Conservation (phyloP, 1,140 invertebrate genomes). For the Drosophila teissieri region DNA sequence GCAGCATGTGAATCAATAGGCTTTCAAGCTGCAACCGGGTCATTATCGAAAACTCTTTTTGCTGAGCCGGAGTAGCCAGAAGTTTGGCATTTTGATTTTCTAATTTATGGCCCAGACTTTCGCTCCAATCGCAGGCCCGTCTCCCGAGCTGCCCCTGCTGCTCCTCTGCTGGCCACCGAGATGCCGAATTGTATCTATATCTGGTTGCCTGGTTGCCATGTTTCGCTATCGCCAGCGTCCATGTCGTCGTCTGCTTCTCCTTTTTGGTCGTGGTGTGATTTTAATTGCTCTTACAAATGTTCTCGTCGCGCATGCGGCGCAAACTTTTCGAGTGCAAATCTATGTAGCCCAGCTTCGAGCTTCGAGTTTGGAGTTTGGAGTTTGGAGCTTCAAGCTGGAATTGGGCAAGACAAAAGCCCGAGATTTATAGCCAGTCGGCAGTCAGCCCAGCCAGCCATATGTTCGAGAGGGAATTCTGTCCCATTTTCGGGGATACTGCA, state of each 20-base stretch:
- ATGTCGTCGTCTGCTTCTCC: slow-evolving; percentile 60
- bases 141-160: not conserved
- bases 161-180: not conserved
- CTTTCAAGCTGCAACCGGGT: slow-evolving; percentile 56
- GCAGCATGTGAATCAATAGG: slow-evolving; percentile 8
- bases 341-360: slow-evolving; percentile 51
- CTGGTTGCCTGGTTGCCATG: slow-evolving; percentile 52
- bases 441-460: slow-evolving; percentile 35
- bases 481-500: slow-evolving; percentile 28
- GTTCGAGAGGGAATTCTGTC: slow-evolving; percentile 37
- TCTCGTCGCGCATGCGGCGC: slow-evolving; percentile 57
- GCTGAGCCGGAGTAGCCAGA: slow-evolving; percentile 16
- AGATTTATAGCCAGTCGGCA: slow-evolving; percentile 50
- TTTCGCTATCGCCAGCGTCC: slow-evolving; percentile 60
- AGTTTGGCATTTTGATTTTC: slow-evolving; percentile 74
- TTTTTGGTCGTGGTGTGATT: slow-evolving; percentile 75
- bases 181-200: slow-evolving; percentile 35
- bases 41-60: slow-evolving; percentile 48
- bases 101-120: slow-evolving; percentile 66
- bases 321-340: slow-evolving; percentile 70
- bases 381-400: slow-evolving; percentile 23
- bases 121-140: slow-evolving; percentile 39
- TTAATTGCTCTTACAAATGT: slow-evolving; percentile 80
- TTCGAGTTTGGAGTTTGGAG: too few relatives aligned
- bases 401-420: slow-evolving; percentile 52